Base-by-base conservation (phyloP, 2,888 invertebrate genomes). In the Melinopterus prodromus region DNA sequence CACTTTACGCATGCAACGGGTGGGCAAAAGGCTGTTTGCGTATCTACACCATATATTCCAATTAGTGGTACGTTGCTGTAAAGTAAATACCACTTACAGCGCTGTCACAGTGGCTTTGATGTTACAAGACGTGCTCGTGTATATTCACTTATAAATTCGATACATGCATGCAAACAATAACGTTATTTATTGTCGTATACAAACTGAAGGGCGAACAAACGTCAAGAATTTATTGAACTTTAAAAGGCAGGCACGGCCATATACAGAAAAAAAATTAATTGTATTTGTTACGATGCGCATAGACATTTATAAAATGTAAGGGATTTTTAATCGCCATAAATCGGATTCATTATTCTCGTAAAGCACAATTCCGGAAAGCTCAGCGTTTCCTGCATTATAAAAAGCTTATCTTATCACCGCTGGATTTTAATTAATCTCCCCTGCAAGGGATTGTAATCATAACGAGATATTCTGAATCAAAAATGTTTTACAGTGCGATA, bases 1-100 rank as follows among this genome's bases (percentile, higher is more conserved):
- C 74, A 74, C 71, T 74, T 74, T 74, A 74, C 74, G 74, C 37
- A 35, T 35, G 36, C 36, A 36, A 74, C 74, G 74, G 35, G 74
- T n/a, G n/a, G 74, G n/a, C 74, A 35, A n/a, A 35, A 35, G 35
- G 74, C 74, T 9, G 37, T 37, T 53, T 7, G 53, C 53, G 53
- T 53, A 53, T 12, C 53, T 53, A 37, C 74, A 36, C 37, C 74
- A 74, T 74, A 74, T 37, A 74, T 74, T 74, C 74, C 74, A 74
- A 74, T 74, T 74, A 74, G 36, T 37, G 26, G 74, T 37, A 35
- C 74, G 35, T 74, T 74, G n/a, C 26, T 74, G 35, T 74, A 53
- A 53, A 37, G n/a, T 74, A 37, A 74, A 74, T 74, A 74, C 37
- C 74, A 74, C 74, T 74, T 74, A 74, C 26, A 36, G 1, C 9